Evolutionary conservation across 1,140 invertebrate species (phyloP).

Genomic region (Charaxes varanes): DNA sequence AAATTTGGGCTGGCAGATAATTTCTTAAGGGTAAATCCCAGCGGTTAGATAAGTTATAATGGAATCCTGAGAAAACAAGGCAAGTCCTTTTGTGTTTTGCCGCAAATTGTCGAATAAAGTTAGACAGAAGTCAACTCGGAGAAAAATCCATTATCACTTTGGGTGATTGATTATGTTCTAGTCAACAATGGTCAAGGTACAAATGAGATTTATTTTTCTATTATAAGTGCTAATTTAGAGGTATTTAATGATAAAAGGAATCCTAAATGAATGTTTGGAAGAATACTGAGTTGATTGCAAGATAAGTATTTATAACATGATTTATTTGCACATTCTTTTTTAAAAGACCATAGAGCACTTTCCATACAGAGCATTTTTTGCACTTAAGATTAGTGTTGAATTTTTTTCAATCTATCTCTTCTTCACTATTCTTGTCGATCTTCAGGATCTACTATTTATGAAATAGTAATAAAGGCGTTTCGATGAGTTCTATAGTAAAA

Average conservation of each 20-base stretch:
- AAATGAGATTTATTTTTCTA: background rate
- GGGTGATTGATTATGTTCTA: constrained; percentile 3
- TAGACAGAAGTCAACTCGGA: constrained; percentile 5
- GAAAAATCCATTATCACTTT: constrained; percentile 6
- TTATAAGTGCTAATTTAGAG: background rate
- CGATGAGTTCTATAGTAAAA: too few species aligned
- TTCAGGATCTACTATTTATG: too few species aligned
- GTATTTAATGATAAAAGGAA: background rate
- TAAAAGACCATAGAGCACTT: too few species aligned
- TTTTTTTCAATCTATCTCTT: too few species aligned
- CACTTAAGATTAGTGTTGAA: too few species aligned
- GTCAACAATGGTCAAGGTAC: background rate
- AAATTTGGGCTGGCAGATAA: constrained; percentile 34
- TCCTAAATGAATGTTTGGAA: too few species aligned
- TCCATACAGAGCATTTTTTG: too few species aligned
- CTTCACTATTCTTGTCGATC: too few species aligned
- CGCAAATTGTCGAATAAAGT: constrained; percentile 11
- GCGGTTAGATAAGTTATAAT: constrained; percentile 30
- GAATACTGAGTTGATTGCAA: too few species aligned
- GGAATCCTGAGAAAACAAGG: constrained; percentile 23
- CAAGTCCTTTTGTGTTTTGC: constrained; percentile 14
- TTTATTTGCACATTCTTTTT: too few species aligned
- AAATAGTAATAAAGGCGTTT: too few species aligned
- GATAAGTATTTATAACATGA: too few species aligned
- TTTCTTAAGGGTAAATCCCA: constrained; percentile 28